phyloP scores from a whole-genome alignment of 2,113 vertebrate species.

The Heptranchias perlo region DNA sequence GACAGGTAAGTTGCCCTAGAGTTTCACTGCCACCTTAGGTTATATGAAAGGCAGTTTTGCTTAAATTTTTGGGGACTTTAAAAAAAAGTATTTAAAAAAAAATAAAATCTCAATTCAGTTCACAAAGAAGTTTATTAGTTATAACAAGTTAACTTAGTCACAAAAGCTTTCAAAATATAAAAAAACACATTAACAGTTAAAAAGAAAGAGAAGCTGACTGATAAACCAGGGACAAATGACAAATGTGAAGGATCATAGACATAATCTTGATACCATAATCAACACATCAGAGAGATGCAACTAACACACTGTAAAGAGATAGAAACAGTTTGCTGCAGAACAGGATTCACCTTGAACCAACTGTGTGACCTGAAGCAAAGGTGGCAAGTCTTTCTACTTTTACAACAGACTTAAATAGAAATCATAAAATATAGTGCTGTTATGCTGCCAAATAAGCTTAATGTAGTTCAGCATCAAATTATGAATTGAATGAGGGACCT shows the following conservation, averaged over 20 bases:
- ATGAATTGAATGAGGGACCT: background rate
- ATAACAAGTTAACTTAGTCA: background rate
- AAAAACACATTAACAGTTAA: background rate
- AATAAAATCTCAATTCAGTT: background rate
- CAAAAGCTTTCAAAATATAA: background rate
- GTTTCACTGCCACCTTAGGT: background rate
- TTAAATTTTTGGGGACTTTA: background rate
- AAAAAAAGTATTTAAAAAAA: background rate
- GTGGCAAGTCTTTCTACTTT: too few species aligned
- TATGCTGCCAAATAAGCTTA: background rate
- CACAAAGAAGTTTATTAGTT: background rate
- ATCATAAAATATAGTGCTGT: background rate
- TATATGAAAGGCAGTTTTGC: background rate
- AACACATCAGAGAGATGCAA: background rate
- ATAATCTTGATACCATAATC: background rate
- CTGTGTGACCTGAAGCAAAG: background rate
- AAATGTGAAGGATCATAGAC: background rate
- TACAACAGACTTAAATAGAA: background rate
- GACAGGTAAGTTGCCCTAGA: too few species aligned
- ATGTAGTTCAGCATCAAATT: background rate
- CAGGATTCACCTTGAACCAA: background rate
- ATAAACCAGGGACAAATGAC: background rate
- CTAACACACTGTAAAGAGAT: background rate
- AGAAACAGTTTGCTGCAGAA: background rate
- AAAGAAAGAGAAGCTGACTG: background rate